phyloP scores from a whole-genome alignment of 2,888 invertebrate species.

The Seira musarum region DNA sequence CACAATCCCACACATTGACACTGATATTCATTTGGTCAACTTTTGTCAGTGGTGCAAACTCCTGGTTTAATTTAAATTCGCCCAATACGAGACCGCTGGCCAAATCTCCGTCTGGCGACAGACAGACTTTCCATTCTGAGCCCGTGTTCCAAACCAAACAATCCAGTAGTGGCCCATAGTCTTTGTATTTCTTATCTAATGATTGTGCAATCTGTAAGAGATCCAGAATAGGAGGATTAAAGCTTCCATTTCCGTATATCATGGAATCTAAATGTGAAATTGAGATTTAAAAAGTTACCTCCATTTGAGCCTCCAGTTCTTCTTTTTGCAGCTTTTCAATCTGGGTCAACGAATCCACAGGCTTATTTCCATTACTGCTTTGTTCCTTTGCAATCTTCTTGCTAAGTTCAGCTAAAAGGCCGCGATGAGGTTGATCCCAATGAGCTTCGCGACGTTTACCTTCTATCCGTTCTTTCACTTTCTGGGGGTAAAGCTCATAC shows the following conservation, averaged over 20 bases:
- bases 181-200: conserved; percentile 90
- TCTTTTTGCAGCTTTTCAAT: conserved; percentile 89
- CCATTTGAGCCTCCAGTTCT: conserved; percentile 89
- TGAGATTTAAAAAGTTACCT: too few species aligned
- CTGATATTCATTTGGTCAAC: conserved; percentile 80
- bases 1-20: conserved; percentile 92
- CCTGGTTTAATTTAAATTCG: conserved; percentile 73
- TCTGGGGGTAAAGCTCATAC: conserved; percentile 89
- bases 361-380: conserved; percentile 40
- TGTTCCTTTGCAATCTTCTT: conserved; percentile 60
- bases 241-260: too few species aligned
- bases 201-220: conserved; percentile 76
- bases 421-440: conserved; percentile 90
- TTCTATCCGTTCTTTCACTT: conserved; percentile 85
- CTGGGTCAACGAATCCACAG: conserved; percentile 72
- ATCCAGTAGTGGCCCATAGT: conserved; percentile 92
- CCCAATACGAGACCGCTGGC: conserved; percentile 81
- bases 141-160: conserved; percentile 96
- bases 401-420: conserved; percentile 83
- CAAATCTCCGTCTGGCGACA: conserved; percentile 86
- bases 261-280: too few species aligned
- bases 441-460: conserved; percentile 84
- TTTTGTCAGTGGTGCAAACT: conserved; percentile 63
- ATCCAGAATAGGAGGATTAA: too few species aligned
- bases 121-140: conserved; percentile 70